A percentile compares a stretch with the other conserved stretches of the same genome.
These are phyloP conservation scores for Oxyura jamaicensis DNA, from an alignment of 2,113 vertebrate species.

Conservation along the genomic window DNA sequence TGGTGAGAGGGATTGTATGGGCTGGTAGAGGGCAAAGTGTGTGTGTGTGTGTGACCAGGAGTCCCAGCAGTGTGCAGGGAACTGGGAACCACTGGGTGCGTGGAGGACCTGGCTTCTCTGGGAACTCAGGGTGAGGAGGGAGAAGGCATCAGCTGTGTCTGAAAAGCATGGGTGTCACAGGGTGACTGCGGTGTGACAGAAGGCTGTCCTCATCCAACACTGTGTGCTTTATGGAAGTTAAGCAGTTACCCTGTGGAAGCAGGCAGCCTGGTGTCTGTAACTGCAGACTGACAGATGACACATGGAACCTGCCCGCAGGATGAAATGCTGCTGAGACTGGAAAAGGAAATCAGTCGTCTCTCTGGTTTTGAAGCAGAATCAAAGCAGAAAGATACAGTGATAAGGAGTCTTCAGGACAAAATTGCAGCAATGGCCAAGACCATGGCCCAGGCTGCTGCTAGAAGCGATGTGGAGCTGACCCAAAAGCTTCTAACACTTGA, in stretches of 20 bases:
- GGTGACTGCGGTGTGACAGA: neutral
- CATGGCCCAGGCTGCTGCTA: conserved; percentile 5
- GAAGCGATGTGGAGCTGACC: neutral
- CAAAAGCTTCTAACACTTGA: conserved; percentile 55
- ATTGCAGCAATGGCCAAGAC: conserved; percentile 62
- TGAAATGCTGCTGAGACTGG: conserved; percentile 58
- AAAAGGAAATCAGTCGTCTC: conserved; percentile 59
- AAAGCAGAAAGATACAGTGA: conserved; percentile 68
- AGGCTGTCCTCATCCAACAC: neutral
- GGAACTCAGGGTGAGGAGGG: accelerated
- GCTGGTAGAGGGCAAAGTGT: neutral
- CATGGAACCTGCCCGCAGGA: conserved; percentile 50
- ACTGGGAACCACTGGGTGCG: neutral
- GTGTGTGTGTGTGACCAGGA: no score
- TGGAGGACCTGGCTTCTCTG: neutral
- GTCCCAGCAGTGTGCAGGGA: no score
- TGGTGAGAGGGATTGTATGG: neutral
- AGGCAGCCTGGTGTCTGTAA: accelerated
- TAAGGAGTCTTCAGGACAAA: conserved; percentile 71
- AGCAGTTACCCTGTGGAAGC: neutral
- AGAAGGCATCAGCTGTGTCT: neutral
- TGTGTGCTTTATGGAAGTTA: accelerated
- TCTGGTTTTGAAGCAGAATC: conserved; percentile 63
- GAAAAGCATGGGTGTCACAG: neutral
- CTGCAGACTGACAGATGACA: neutral